Evolutionary conservation across 2,888 invertebrate species (phyloP).

Genomic region (Macrophya alboannulata): DNA sequence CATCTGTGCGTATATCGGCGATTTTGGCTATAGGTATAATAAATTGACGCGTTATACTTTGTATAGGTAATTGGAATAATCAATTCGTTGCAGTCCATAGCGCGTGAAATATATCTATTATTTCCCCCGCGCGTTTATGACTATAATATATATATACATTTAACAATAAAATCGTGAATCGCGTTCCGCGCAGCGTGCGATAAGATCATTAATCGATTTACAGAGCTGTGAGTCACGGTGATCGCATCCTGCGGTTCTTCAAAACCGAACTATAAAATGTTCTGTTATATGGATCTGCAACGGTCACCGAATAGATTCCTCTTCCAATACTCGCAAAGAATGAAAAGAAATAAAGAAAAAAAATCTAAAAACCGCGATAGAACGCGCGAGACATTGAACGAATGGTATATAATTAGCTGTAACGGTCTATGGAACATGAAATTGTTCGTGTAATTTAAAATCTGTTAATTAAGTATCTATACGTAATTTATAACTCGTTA

Average conservation of each 20-base stretch:
- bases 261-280: not conserved
- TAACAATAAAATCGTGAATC: not conserved
- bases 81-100: conserved; percentile 11
- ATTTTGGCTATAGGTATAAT: not conserved
- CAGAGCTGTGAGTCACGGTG: not conserved
- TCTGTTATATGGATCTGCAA: not conserved
- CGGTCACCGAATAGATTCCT: too few species aligned
- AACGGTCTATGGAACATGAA: conserved; percentile 29
- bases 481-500: not conserved
- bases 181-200: conserved; percentile 11
- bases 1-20: not conserved
- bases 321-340: not conserved
- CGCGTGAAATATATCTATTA: not conserved
- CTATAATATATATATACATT: not conserved
- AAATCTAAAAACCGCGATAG: not conserved
- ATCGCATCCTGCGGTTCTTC: not conserved
- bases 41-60: not conserved
- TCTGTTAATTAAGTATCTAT: conserved; percentile 18
- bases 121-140: not conserved
- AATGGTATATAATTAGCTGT: not conserved
- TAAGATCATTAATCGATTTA: conserved; percentile 23
- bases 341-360: not conserved
- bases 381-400: not conserved
- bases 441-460: conserved; percentile 26
- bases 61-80: conserved; percentile 1